These are phyloP conservation scores for Clarias pachynema DNA, from an alignment of 2,797 vertebrate species.

Conservation along the genomic window DNA sequence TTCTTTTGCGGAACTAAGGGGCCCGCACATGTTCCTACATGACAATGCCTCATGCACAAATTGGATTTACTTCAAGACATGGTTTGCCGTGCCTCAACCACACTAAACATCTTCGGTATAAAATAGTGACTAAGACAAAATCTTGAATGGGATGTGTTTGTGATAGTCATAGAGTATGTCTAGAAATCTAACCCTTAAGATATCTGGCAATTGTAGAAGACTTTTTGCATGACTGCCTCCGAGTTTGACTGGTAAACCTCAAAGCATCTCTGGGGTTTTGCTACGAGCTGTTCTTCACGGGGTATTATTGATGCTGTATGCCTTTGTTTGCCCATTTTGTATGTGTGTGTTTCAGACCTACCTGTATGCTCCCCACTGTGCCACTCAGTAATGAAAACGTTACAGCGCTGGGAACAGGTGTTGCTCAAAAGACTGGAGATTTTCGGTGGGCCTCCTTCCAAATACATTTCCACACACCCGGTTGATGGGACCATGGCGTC, in stretches of 20 bases:
- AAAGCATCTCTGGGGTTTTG: background rate
- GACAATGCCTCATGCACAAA: background rate
- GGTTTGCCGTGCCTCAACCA: background rate
- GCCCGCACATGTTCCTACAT: background rate
- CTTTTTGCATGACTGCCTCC: background rate
- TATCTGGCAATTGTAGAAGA: background rate
- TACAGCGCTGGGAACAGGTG: constrained; percentile 97
- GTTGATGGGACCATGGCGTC: constrained; percentile 80
- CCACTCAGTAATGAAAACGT: constrained; percentile 89
- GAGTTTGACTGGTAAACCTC: background rate
- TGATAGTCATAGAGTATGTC: too few species aligned
- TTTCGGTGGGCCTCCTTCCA: constrained; percentile 88
- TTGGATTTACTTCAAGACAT: too few species aligned
- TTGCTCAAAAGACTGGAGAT: constrained; percentile 90
- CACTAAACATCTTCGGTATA: background rate
- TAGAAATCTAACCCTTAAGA: background rate
- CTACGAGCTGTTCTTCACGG: constrained; percentile 9
- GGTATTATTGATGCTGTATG: constrained; percentile 24
- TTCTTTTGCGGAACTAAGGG: background rate
- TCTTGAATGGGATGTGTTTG: background rate
- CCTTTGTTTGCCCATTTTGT: background rate
- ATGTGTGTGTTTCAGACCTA: constrained; percentile 77
- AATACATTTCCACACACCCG: constrained; percentile 84
- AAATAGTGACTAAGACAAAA: background rate
- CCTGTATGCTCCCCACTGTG: constrained; percentile 94